Percentiles rank a stretch among this genome's conserved stretches.
phyloP scores from a whole-genome alignment of 2,888 invertebrate genomes.

The Tenthredo mesomela region DNA sequence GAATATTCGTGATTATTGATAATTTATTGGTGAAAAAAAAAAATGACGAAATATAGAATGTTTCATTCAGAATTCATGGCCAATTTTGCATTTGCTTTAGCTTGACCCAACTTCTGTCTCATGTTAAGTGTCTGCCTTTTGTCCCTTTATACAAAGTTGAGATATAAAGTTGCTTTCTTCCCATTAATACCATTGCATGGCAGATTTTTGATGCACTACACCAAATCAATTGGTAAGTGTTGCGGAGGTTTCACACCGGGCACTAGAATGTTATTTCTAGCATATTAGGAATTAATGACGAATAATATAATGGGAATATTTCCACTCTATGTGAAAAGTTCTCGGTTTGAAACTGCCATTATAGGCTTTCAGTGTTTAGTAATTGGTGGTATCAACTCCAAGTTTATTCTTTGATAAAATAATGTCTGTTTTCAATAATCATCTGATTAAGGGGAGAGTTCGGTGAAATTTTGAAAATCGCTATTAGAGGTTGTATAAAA shows the following conservation, averaged over 20 bases:
- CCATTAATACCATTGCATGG: slow-evolving; percentile 61
- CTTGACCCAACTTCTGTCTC: slow-evolving; percentile 50
- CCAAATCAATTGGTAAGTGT: slow-evolving; percentile 51
- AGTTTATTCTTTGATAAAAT: slow-evolving; percentile 6
- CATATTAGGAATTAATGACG: slow-evolving; percentile 10
- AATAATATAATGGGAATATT: slow-evolving; percentile 19
- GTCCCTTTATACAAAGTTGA: slow-evolving; percentile 39
- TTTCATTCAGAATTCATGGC: slow-evolving; percentile 47
- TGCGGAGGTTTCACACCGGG: slow-evolving; percentile 52
- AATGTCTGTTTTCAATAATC: not conserved
- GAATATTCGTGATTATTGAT: not conserved
- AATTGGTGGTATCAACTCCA: slow-evolving; percentile 56
- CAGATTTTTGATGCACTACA: slow-evolving; percentile 55
- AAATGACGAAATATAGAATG: not conserved
- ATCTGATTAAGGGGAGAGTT: too few species aligned
- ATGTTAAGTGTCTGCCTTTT: slow-evolving; percentile 52
- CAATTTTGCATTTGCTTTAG: slow-evolving; percentile 53
- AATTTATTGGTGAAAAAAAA: not conserved
- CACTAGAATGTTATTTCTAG: slow-evolving; percentile 30
- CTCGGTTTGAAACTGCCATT: slow-evolving; percentile 50
- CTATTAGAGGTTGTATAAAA: too few species aligned
- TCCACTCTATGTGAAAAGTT: slow-evolving; percentile 25
- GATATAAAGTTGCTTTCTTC: slow-evolving; percentile 56
- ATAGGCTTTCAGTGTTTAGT: slow-evolving; percentile 61
- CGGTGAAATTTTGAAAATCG: too few species aligned